A percentile compares a stretch with the other conserved stretches of the same genome.
These are phyloP conservation scores for Ormyrus nitidulus DNA, from an alignment of 2,888 invertebrate species.

Conservation along the genomic window DNA sequence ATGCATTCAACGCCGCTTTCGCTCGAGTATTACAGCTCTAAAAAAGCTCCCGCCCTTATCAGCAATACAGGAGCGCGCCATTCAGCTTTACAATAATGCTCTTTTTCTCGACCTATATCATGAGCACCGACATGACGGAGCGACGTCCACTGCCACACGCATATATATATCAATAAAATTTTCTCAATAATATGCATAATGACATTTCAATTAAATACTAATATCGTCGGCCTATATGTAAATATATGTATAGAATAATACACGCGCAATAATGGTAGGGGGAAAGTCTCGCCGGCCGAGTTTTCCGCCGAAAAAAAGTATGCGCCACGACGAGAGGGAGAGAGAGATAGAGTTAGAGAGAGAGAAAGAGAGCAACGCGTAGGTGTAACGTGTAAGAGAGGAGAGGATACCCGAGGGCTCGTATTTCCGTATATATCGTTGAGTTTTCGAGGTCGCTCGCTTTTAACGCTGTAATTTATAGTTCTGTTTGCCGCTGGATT, in stretches of 20 bases:
- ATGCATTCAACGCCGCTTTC: too few relatives aligned
- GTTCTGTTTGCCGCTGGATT: slow-evolving; percentile 40
- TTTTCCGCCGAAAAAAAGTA: not conserved
- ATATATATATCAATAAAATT: too few relatives aligned
- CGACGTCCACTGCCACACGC: too few relatives aligned
- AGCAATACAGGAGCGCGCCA: too few relatives aligned
- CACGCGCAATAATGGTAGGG: not conserved
- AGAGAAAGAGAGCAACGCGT: too few relatives aligned
- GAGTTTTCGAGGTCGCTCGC: slow-evolving; percentile 36
- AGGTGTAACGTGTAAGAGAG: not conserved
- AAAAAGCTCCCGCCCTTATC: too few relatives aligned
- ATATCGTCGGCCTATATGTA: not conserved
- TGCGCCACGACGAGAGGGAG: too few relatives aligned
- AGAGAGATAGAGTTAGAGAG: too few relatives aligned
- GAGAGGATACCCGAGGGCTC: not conserved
- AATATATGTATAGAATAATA: not conserved
- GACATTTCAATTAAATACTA: slow-evolving; percentile 8
- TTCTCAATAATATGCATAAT: not conserved
- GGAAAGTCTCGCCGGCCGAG: not conserved
- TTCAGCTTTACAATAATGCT: too few relatives aligned
- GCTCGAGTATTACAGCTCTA: too few relatives aligned
- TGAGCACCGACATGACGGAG: too few relatives aligned
- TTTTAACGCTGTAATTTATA: slow-evolving; percentile 45
- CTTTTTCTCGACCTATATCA: too few relatives aligned
- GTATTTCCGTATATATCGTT: not conserved